These are phyloP conservation scores for Lasioglossum albipes DNA, from an alignment of 1,140 invertebrate species.

Conservation along the genomic window DNA sequence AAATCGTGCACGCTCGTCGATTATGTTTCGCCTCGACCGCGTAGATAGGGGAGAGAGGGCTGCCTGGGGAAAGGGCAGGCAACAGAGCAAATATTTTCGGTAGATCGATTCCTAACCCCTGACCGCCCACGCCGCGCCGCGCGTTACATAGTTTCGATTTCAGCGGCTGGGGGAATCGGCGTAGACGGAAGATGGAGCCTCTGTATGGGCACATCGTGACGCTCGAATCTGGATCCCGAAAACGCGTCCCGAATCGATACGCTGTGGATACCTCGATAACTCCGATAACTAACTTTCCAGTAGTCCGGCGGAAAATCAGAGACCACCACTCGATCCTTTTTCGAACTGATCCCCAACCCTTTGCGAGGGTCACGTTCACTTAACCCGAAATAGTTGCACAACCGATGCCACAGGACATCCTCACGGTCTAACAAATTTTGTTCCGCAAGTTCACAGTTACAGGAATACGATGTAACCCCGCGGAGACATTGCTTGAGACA, in stretches of 20 bases:
- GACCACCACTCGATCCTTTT: too few relatives aligned
- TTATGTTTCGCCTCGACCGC: background rate
- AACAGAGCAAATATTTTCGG: constrained; percentile 62
- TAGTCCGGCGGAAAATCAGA: background rate
- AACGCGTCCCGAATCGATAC: constrained; percentile 29
- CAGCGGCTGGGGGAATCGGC: constrained; percentile 51
- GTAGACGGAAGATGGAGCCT: constrained; percentile 61
- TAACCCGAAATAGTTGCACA: too few relatives aligned
- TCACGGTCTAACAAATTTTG: too few relatives aligned
- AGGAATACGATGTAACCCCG: too few relatives aligned
- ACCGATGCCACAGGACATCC: too few relatives aligned
- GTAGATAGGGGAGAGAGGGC: background rate
- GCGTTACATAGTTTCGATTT: constrained; percentile 61
- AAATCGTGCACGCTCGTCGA: constrained; percentile 15
- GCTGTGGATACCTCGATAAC: background rate
- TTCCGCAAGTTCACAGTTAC: too few relatives aligned
- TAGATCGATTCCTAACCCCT: constrained; percentile 62
- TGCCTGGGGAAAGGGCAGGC: background rate
- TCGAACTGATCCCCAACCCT: too few relatives aligned
- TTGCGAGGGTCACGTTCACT: constrained; percentile 4
- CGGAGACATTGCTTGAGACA: too few relatives aligned
- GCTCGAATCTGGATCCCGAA: constrained; percentile 42
- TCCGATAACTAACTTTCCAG: background rate
- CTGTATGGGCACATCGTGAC: constrained; percentile 50
- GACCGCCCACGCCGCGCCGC: constrained; percentile 50